A percentile compares a stretch with the other conserved stretches of the same genome.
Evolutionary conservation across 2,113 vertebrate species (phyloP).

Genomic region (Octodon degus): DNA sequence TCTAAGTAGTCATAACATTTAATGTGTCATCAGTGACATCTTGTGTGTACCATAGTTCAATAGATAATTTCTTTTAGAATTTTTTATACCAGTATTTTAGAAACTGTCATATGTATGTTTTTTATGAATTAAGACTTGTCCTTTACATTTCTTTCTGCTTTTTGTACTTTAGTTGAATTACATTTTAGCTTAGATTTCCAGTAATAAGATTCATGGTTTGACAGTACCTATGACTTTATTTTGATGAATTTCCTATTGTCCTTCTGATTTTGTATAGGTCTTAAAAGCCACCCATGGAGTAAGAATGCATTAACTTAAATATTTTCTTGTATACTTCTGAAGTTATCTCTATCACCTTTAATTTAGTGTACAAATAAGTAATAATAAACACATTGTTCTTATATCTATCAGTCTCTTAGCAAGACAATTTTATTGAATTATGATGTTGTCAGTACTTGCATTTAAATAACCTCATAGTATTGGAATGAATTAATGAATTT

Average conservation of each 20-base stretch:
- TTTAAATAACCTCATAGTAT: constrained; percentile 46
- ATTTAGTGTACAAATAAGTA: constrained; percentile 31
- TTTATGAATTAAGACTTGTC: not conserved
- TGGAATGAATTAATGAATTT: constrained; percentile 46
- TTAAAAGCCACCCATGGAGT: not conserved
- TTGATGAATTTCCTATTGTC: not conserved
- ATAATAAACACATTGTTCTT: not conserved
- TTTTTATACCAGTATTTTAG: not conserved
- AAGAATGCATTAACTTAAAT: not conserved
- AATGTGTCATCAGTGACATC: not conserved
- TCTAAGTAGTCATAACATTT: not conserved
- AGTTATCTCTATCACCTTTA: constrained; percentile 43
- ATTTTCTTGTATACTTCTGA: not conserved
- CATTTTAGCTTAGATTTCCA: not conserved
- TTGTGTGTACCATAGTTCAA: not conserved
- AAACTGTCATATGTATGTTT: not conserved
- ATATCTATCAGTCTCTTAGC: constrained; percentile 41
- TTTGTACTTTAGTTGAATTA: not conserved
- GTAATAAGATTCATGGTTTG: not conserved
- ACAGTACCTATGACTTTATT: not conserved
- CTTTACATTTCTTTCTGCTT: not conserved
- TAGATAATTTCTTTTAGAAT: not conserved
- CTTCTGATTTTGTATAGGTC: not conserved
- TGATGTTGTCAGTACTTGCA: constrained; percentile 4
- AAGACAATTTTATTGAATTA: not conserved